Conservation (phyloP, 2,888 invertebrate genomes). For the Conomelus anceps region DNA sequence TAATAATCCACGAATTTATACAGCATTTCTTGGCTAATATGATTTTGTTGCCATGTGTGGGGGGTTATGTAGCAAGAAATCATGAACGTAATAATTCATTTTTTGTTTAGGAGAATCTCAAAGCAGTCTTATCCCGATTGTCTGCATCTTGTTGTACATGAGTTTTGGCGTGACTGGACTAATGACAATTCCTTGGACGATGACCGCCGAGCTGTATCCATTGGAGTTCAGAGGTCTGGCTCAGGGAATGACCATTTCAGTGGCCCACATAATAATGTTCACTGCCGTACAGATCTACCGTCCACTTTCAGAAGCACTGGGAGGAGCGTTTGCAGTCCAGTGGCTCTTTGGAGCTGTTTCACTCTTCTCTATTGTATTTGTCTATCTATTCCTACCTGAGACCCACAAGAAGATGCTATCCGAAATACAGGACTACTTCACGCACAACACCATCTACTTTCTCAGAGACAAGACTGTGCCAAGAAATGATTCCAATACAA, state of each 20-base stretch:
- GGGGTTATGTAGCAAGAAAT: too few species aligned
- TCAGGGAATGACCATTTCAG: constrained; percentile 51
- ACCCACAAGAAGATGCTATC: constrained; percentile 35
- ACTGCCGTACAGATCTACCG: constrained; percentile 48
- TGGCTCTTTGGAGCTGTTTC: constrained; percentile 51
- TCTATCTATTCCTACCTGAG: constrained; percentile 37
- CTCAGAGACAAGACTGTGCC: constrained; percentile 9
- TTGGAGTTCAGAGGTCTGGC: constrained; percentile 54
- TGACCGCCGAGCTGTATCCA: constrained; percentile 57
- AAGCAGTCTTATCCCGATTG: constrained; percentile 39
- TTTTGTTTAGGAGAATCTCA: constrained; percentile 26
- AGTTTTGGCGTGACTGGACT: constrained; percentile 54
- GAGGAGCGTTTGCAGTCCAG: constrained; percentile 48
- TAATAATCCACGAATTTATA: too few species aligned
- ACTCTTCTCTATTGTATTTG: constrained; percentile 37
- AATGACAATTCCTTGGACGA: constrained; percentile 57
- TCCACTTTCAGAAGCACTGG: constrained; percentile 38
- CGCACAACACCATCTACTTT: constrained; percentile 31
- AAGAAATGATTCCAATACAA: background rate
- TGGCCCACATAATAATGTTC: constrained; percentile 54
- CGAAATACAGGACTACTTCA: constrained; percentile 37
- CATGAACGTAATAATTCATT: too few species aligned
- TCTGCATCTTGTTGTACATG: constrained; percentile 50
- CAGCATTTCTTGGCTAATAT: too few species aligned
- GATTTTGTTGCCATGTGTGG: too few species aligned